phyloP scores from a whole-genome alignment of 2,888 invertebrate genomes.

The Mythimna loreyi region DNA sequence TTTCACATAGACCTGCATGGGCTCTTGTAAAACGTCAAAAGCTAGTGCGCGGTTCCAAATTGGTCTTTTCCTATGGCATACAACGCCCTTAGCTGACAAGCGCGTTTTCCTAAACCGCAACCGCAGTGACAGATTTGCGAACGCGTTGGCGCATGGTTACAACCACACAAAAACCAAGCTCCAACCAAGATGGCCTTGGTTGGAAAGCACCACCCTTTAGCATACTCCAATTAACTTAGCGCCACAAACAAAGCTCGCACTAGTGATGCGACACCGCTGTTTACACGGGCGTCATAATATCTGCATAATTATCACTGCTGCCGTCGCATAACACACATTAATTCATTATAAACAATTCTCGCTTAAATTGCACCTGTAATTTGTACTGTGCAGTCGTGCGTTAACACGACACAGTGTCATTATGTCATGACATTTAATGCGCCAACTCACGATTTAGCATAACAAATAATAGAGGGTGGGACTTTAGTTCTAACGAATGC shows the following conservation, averaged over 20 bases:
- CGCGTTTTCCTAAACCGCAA: no score
- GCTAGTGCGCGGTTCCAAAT: no score
- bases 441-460: constrained; percentile 82
- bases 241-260: constrained; percentile 40
- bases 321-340: constrained; percentile 74
- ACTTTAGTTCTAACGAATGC: constrained; percentile 73
- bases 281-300: constrained; percentile 71
- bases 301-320: constrained; percentile 78
- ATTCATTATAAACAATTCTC: constrained; percentile 82
- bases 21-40: no score
- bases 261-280: constrained; percentile 55
- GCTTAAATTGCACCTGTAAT: constrained; percentile 80
- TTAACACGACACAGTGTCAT: constrained; percentile 74
- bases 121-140: no score
- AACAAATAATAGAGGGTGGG: constrained; percentile 85
- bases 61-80: no score
- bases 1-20: no score
- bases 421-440: constrained; percentile 79
- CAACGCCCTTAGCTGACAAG: no score
- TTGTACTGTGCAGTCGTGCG: constrained; percentile 75
- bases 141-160: no score
- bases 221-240: constrained; percentile 21
- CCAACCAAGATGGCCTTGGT: no score
- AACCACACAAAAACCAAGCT: no score
- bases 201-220: no score